These are phyloP conservation scores for Sphaerodactylus townsendi DNA, from an alignment of 2,113 vertebrate genomes.

Conservation along the genomic window DNA sequence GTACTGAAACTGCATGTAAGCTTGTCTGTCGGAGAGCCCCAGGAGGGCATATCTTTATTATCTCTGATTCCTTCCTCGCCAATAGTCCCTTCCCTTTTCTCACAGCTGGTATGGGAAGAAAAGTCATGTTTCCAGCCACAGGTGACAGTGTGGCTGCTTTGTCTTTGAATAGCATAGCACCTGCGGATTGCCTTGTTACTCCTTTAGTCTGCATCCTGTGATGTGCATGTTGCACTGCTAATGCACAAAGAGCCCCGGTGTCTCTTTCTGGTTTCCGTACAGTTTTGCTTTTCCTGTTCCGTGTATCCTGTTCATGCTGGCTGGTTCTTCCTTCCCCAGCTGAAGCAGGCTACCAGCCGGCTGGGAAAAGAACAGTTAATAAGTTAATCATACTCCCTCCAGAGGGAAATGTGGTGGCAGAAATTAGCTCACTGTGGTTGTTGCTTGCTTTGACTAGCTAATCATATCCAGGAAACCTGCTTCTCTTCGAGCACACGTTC, in stretches of 20 bases:
- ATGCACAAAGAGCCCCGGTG: neutral
- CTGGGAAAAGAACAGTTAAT: constrained; percentile 9
- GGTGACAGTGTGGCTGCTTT: neutral
- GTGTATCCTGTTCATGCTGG: constrained; percentile 13
- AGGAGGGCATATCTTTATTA: neutral
- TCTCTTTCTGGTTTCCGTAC: neutral
- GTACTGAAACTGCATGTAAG: neutral
- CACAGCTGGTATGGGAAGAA: too few species aligned
- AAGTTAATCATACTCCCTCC: constrained; percentile 5
- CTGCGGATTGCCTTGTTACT: neutral
- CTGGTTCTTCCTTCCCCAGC: neutral
- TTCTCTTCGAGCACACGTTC: neutral
- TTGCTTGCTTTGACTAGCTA: neutral
- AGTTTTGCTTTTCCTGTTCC: neutral
- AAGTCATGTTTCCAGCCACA: neutral
- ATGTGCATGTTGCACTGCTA: neutral
- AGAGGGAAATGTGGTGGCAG: constrained; percentile 14
- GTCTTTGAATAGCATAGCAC: neutral
- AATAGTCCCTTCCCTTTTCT: neutral
- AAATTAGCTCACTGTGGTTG: constrained; percentile 5
- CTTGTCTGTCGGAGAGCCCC: neutral
- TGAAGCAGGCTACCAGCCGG: neutral
- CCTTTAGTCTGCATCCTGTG: neutral
- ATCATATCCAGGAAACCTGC: constrained; percentile 15
- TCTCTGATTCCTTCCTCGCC: neutral